A percentile compares a stretch with the other conserved stretches of the same genome.
These are phyloP conservation scores for Camponotus fellah DNA, from an alignment of 2,888 invertebrate species.

Conservation along the genomic window DNA sequence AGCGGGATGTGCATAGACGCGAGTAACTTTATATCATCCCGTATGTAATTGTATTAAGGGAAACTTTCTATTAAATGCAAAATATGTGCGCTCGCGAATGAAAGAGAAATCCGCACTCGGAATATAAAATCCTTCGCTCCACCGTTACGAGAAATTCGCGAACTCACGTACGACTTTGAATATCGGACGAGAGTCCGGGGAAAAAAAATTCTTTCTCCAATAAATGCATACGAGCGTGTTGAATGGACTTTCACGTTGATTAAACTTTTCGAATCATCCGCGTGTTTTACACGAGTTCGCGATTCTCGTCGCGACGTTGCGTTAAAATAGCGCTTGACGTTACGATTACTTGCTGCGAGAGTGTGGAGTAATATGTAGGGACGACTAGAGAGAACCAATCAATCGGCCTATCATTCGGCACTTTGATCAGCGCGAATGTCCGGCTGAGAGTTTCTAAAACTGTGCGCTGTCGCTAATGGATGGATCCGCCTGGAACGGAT, in stretches of 20 bases:
- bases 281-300: conserved; percentile 34
- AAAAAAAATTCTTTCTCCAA: neutral
- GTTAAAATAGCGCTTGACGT: conserved; percentile 14
- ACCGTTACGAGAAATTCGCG: conserved; percentile 28
- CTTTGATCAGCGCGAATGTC: conserved; percentile 26
- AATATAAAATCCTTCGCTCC: conserved; percentile 5
- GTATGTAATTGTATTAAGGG: neutral
- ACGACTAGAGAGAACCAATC: conserved; percentile 36
- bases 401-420: conserved; percentile 33
- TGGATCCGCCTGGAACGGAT: conserved; percentile 6
- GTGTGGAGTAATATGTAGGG: conserved; percentile 4
- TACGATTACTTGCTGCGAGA: conserved; percentile 28
- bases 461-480: neutral
- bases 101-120: conserved; percentile 13
- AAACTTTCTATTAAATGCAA: neutral
- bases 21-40: conserved; percentile 8
- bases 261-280: neutral
- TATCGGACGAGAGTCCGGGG: neutral
- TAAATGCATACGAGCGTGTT: neutral
- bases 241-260: neutral
- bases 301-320: conserved; percentile 25
- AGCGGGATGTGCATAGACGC: neutral
- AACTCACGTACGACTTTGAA: conserved; percentile 45
- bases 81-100: neutral
- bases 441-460: conserved; percentile 16